Evolutionary conservation across 2,113 vertebrate species (phyloP), one percentile per base, ranked within the genome.

Genomic region (Vidua macroura): DNA sequence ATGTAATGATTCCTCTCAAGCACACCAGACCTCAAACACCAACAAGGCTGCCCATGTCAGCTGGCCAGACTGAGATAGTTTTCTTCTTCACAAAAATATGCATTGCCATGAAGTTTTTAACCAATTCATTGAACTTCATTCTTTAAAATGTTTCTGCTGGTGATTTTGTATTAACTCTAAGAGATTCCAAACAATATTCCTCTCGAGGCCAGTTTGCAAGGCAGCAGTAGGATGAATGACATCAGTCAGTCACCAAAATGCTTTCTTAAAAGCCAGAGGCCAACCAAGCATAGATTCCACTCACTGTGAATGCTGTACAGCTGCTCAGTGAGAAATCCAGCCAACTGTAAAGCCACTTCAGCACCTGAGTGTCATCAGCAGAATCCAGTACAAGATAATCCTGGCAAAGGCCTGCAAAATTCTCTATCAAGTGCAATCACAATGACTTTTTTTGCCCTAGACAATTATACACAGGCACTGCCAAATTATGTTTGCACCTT

Each of bases 1-100:
- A 0, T 7, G 28, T n/a, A 68, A 53, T 0, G 0, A 41, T 30
- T 53, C 15, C 30, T 67, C 19, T 46, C 17, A 20, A 74, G 48
- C 4, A 8, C 64, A 52, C 18, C 28, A 31, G 21, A 56, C 43
- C 55, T 48, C 56, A 46, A 59, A 44, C n/a, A 27, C 20, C 46
- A 53, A 49, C 37, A 44, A 31, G 53, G 31, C n/a, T 58, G 52
- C 27, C 27, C 60, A 16, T 21, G 25, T 46, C 31, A 56, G 21
- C 56, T 62, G 25, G 53, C 51, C 51, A 37, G 9, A 23, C n/a
- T 3, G 11, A 75, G 25, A 12, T 6, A 2, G 6, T 1, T 31
- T 46, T 28, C 24, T 41, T 35, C 37, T 35, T 66, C 43, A 84
- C 17, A 86, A 49, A 86, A 58, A 25, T 13, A 43, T 0, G 3